These are phyloP conservation scores for Liparis tanakae DNA, from an alignment of 2,797 vertebrate genomes.

Conservation along the genomic window DNA sequence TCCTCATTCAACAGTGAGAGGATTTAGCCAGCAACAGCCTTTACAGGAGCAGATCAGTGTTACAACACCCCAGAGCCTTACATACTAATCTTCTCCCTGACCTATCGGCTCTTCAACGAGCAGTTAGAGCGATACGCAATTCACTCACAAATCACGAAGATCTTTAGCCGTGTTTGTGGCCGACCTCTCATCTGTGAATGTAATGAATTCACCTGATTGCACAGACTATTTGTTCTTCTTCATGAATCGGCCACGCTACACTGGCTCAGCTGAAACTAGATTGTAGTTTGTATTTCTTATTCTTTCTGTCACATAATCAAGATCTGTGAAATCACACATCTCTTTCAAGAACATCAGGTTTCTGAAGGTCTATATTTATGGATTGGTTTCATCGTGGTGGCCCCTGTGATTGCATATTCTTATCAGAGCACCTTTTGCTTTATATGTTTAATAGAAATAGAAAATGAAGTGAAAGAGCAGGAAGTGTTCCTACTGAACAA, in stretches of 20 bases:
- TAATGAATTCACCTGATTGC: not conserved
- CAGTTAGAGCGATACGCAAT: not conserved
- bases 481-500: not conserved
- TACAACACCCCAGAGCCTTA: constrained; percentile 23
- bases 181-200: not conserved
- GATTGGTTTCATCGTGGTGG: not conserved
- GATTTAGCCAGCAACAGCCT: constrained; percentile 26
- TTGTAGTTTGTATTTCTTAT: not conserved
- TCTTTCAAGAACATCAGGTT: not conserved
- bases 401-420: not conserved
- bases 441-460: not conserved
- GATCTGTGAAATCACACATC: not conserved
- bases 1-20: constrained; percentile 72
- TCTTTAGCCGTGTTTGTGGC: not conserved
- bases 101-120: constrained; percentile 11
- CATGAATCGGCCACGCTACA: not conserved
- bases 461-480: not conserved
- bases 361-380: not conserved
- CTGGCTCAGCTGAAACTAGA: not conserved
- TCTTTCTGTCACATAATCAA: not conserved
- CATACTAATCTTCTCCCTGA: constrained; percentile 8
- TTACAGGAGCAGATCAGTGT: constrained; percentile 28
- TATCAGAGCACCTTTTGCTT: not conserved
- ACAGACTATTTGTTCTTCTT: not conserved
- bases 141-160: not conserved